phyloP scores from a whole-genome alignment of 2,113 vertebrate species.

The Vulpes lagopus region DNA sequence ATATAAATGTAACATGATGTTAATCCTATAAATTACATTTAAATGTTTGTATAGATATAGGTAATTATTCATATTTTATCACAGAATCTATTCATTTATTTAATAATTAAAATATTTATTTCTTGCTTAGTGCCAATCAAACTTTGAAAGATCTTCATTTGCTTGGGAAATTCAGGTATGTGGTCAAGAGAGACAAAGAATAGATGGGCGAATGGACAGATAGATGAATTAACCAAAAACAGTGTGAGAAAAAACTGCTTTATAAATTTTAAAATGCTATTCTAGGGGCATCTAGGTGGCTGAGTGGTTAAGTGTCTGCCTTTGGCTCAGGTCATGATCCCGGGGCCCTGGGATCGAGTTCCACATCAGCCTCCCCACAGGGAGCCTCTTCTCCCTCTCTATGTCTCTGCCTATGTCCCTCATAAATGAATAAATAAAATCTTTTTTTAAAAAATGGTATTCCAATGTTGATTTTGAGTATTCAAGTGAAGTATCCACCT shows the following conservation, averaged over 20 bases:
- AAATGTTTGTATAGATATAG: neutral
- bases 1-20: neutral
- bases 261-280: neutral
- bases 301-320: too few species aligned
- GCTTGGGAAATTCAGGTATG: neutral
- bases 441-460: neutral
- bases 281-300: too few species aligned
- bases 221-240: neutral
- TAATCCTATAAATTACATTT: neutral
- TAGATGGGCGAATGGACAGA: neutral
- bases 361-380: too few species aligned
- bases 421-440: too few species aligned
- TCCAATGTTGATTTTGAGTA: neutral
- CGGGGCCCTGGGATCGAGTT: too few species aligned
- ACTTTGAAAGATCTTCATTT: neutral
- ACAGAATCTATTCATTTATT: neutral
- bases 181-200: neutral
- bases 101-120: conserved; percentile 37
- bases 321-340: too few species aligned
- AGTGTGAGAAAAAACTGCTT: neutral
- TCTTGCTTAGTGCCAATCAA: neutral
- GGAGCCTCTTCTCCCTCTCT: too few species aligned
- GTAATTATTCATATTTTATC: conserved; percentile 3
- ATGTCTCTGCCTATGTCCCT: too few species aligned
- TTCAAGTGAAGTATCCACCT: neutral